Evolutionary conservation across 2,797 vertebrate genomes (phyloP).

Genomic region (Enteromius treurensis): DNA sequence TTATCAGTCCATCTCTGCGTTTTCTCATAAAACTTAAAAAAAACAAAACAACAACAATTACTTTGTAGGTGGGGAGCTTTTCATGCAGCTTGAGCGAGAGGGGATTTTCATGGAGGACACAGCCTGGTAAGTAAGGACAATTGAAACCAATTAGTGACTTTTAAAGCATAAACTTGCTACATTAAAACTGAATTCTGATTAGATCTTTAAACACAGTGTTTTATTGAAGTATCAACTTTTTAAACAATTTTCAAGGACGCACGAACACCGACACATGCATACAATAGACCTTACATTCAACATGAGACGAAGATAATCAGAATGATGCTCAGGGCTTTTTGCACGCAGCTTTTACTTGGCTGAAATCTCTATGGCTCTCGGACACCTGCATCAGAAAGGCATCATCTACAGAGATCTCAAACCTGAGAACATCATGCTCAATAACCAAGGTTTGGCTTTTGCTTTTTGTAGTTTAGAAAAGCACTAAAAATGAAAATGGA

Average conservation of each 20-base stretch:
- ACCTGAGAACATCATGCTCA: conserved; percentile 99
- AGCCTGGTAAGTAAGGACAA: conserved; percentile 85
- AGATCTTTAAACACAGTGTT: background rate
- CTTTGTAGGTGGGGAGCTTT: conserved; percentile 93
- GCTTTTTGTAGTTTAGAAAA: background rate
- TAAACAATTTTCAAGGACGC: background rate
- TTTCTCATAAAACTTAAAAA: conserved; percentile 11
- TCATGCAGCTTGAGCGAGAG: conserved; percentile 99
- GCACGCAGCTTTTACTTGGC: conserved; percentile 95
- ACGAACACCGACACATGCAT: background rate
- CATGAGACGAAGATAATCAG: conserved; percentile 32
- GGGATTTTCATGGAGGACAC: conserved; percentile 99
- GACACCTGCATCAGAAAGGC: conserved; percentile 98
- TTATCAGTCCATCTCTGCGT: conserved; percentile 10
- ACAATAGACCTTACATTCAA: background rate
- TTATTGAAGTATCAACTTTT: background rate
- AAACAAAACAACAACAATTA: background rate
- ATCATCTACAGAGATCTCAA: conserved; percentile 99
- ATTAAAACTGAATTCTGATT: background rate
- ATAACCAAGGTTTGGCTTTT: conserved; percentile 87
- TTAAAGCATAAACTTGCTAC: background rate
- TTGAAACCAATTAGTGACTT: background rate
- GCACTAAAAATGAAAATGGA: conserved; percentile 47
- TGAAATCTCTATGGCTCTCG: conserved; percentile 99
- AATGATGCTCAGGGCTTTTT: conserved; percentile 64